These are phyloP conservation scores for Phenacoccus solenopsis DNA, from an alignment of 1,140 invertebrate species.

Conservation along the genomic window DNA sequence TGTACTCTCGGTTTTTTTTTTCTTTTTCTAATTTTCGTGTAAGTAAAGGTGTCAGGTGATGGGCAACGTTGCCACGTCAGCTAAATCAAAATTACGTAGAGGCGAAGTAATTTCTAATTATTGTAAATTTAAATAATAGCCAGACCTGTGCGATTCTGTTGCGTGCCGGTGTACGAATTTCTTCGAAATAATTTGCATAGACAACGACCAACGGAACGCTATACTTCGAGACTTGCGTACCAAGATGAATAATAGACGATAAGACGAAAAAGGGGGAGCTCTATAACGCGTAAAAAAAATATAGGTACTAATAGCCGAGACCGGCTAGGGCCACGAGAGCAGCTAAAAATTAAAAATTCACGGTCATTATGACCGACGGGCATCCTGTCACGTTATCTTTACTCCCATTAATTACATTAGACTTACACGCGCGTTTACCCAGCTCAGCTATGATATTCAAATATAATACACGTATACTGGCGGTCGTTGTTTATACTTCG, in stretches of 20 bases:
- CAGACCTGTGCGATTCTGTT: not conserved
- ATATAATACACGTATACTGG: no score
- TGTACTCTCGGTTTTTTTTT: no score
- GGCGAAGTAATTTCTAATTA: not conserved
- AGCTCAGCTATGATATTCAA: no score
- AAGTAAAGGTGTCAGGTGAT: not conserved
- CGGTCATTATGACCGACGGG: not conserved
- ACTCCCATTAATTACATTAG: not conserved
- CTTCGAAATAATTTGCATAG: not conserved
- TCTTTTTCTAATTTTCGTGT: no score
- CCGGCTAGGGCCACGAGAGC: no score
- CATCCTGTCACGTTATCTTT: slow-evolving; percentile 1
- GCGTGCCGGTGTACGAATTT: not conserved
- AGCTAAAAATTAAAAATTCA: not conserved
- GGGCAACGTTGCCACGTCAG: not conserved
- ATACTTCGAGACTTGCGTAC: not conserved
- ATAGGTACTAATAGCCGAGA: no score
- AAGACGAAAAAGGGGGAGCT: not conserved
- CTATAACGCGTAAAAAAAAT: not conserved
- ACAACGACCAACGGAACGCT: not conserved
- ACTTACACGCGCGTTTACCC: no score
- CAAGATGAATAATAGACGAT: not conserved
- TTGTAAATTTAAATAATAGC: not conserved
- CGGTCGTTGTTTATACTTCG: not conserved
- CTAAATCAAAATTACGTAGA: not conserved